These are phyloP conservation scores for Mythimna pallens DNA, from an alignment of 2,888 invertebrate species.

Conservation along the genomic window DNA sequence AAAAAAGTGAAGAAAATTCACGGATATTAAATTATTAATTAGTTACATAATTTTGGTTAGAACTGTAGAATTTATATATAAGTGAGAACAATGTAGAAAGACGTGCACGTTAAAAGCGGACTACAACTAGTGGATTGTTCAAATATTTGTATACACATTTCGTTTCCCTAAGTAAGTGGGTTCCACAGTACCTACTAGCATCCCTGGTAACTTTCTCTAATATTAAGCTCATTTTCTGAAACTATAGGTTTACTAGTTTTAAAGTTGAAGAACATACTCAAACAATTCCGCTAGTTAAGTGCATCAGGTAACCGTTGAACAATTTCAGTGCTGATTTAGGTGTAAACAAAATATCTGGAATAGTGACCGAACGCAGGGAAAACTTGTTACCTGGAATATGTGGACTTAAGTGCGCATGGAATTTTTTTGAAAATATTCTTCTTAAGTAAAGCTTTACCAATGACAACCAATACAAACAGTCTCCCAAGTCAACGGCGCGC, in stretches of 20 bases:
- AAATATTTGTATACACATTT: not conserved
- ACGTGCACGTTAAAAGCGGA: no score
- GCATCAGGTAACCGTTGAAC: not conserved
- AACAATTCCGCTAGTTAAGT: not conserved
- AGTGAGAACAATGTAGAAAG: no score
- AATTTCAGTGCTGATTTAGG: not conserved
- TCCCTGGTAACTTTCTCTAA: not conserved
- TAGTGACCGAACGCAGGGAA: not conserved
- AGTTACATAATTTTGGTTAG: no score
- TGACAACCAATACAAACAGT: no score
- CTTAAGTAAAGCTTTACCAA: no score
- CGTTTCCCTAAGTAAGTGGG: not conserved
- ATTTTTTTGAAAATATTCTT: no score
- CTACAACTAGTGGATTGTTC: not conserved
- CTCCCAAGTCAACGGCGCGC: no score
- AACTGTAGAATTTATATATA: no score
- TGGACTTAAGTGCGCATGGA: not conserved
- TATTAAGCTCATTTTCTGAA: slow-evolving; percentile 5
- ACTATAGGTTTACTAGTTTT: not conserved
- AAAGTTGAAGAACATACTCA: not conserved
- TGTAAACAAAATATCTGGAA: not conserved
- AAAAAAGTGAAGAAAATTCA: no score
- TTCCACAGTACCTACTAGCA: not conserved
- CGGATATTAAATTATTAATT: no score
- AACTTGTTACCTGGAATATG: not conserved